These are phyloP conservation scores for Euleptes europaea DNA, from an alignment of 2,113 vertebrate genomes.

Conservation along the genomic window DNA sequence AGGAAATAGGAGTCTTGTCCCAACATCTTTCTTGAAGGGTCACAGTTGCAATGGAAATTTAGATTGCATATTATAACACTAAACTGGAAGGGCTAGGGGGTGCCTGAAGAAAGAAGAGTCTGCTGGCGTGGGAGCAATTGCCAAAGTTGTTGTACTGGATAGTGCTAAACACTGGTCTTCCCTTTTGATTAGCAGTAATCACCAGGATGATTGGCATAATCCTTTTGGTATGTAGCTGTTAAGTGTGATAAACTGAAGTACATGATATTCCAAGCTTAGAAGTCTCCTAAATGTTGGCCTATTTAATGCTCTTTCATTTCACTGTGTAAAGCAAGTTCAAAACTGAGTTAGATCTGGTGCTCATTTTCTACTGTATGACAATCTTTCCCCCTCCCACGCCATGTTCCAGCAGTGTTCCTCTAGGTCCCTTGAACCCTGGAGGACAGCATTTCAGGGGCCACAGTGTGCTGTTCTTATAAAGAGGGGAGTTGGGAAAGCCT, in stretches of 20 bases:
- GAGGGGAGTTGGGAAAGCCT: too few species aligned
- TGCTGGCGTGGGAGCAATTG: too few species aligned
- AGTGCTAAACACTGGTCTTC: neutral
- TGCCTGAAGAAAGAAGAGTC: neutral
- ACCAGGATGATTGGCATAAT: too few species aligned
- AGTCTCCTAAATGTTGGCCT: neutral
- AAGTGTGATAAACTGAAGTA: neutral
- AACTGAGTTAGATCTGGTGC: too few species aligned
- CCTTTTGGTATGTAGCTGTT: neutral
- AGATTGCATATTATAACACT: neutral
- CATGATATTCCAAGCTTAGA: neutral
- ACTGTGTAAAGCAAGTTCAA: too few species aligned
- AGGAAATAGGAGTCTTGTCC: neutral
- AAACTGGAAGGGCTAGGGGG: neutral
- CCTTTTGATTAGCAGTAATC: neutral
- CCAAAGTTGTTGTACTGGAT: neutral
- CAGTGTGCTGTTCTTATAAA: too few species aligned
- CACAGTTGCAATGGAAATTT: neutral
- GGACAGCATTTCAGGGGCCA: too few species aligned
- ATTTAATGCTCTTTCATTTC: too few species aligned
- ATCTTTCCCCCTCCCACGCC: too few species aligned
- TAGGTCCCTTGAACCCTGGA: too few species aligned
- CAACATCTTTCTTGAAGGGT: neutral
- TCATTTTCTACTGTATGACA: too few species aligned
- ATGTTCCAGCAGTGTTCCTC: too few species aligned